These are phyloP conservation scores for Hoplias malabaricus DNA, from an alignment of 2,113 vertebrate species.

Conservation along the genomic window DNA sequence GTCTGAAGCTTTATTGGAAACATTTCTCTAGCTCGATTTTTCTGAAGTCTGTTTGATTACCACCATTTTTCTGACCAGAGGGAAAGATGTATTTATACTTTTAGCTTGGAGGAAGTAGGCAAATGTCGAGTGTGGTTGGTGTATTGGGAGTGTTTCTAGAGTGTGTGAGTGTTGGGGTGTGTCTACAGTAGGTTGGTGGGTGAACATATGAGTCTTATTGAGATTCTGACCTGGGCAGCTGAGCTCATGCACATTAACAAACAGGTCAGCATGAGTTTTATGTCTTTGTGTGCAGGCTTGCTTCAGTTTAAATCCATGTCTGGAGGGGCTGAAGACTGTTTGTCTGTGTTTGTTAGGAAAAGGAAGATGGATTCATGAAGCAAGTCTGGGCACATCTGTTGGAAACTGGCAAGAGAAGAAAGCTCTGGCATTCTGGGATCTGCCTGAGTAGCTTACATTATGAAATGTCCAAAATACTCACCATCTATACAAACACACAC, in stretches of 20 bases:
- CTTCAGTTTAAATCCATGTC: constrained; percentile 5
- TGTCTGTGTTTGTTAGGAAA: constrained; percentile 33
- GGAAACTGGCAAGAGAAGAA: constrained; percentile 69
- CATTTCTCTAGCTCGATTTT: constrained; percentile 56
- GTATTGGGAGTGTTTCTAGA: no score
- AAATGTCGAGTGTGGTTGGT: no score
- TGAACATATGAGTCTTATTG: no score
- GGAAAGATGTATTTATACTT: neutral
- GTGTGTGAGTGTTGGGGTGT: constrained; percentile 17
- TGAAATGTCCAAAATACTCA: constrained; percentile 18
- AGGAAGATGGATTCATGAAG: constrained; percentile 57
- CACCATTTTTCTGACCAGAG: constrained; percentile 35
- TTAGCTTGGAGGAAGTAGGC: neutral
- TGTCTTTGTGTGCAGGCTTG: constrained; percentile 14
- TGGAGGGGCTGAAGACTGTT: neutral
- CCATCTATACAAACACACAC: neutral
- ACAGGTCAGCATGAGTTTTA: neutral
- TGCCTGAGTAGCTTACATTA: constrained; percentile 45
- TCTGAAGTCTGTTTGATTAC: constrained; percentile 62
- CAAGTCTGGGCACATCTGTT: constrained; percentile 72
- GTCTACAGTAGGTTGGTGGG: no score
- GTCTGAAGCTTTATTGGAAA: constrained; percentile 60
- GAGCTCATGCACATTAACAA: neutral
- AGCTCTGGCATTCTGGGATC: constrained; percentile 66
- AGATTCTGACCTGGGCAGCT: neutral